Percentiles rank a stretch among this genome's conserved stretches.
Conservation (phyloP, 2,888 invertebrate species). For the Notodonta dromedarius region DNA sequence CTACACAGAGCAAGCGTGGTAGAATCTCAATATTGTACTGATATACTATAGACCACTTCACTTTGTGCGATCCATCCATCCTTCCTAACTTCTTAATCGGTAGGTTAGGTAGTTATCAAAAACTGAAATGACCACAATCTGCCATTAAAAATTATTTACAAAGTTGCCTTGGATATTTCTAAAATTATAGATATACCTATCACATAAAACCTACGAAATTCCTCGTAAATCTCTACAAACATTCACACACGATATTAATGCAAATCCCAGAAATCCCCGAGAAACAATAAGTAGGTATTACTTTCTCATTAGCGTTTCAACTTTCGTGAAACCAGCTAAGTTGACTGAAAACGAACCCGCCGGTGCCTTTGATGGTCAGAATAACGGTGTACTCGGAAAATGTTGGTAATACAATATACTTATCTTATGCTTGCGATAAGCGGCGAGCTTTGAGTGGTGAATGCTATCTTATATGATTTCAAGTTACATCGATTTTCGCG, state of each 20-base stretch:
- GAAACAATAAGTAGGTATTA: constrained; percentile 2
- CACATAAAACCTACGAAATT: neutral
- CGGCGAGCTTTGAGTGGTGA: constrained; percentile 34
- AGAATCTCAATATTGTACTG: too few species aligned
- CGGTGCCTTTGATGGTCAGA: constrained; percentile 51
- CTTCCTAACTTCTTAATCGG: too few species aligned
- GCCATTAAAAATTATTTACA: too few species aligned
- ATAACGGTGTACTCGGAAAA: constrained; percentile 59
- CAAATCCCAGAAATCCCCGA: constrained; percentile 2
- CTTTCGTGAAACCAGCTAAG: constrained; percentile 44
- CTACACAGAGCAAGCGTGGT: too few species aligned
- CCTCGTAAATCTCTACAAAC: neutral
- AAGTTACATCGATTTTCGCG: neutral
- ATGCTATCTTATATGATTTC: neutral
- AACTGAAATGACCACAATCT: too few species aligned
- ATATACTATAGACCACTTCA: too few species aligned
- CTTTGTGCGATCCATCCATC: too few species aligned
- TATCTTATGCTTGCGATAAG: constrained; percentile 36
- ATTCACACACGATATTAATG: neutral
- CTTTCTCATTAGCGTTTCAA: constrained; percentile 26
- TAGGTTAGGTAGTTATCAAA: too few species aligned
- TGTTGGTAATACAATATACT: constrained; percentile 47
- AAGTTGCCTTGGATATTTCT: too few species aligned
- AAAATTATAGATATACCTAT: too few species aligned
- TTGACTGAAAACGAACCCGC: constrained; percentile 42